A percentile compares a stretch with the other conserved stretches of the same genome.
phyloP scores from a whole-genome alignment of 2,888 invertebrate genomes.

The Teleogryllus oceanicus region DNA sequence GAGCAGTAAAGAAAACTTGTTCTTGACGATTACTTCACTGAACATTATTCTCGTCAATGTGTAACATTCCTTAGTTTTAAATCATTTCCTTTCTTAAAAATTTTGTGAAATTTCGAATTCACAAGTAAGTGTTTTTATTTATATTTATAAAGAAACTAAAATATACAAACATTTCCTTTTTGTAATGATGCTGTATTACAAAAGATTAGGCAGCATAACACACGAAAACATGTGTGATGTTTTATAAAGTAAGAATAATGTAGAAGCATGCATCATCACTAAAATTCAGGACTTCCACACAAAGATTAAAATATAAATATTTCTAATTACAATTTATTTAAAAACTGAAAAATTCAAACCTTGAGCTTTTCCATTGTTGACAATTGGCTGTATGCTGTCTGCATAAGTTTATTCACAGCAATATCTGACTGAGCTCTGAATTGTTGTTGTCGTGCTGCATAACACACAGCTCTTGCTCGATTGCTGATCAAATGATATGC shows the following conservation, averaged over 20 bases:
- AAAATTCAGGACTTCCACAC: not conserved
- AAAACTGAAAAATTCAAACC: slow-evolving; percentile 27
- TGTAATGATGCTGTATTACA: too few relatives aligned
- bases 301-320: not conserved
- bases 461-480: slow-evolving; percentile 65
- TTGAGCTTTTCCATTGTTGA: slow-evolving; percentile 43
- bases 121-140: too few relatives aligned
- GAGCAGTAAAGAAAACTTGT: too few relatives aligned
- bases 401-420: slow-evolving; percentile 61
- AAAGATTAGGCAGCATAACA: too few relatives aligned
- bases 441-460: slow-evolving; percentile 60
- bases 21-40: too few relatives aligned
- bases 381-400: slow-evolving; percentile 52
- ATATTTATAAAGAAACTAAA: too few relatives aligned
- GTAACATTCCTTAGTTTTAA: too few relatives aligned
- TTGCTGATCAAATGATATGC: slow-evolving; percentile 66
- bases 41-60: too few relatives aligned
- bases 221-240: too few relatives aligned
- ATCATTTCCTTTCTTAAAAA: too few relatives aligned
- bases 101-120: too few relatives aligned
- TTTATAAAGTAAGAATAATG: not conserved
- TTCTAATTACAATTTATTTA: not conserved
- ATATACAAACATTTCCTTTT: too few relatives aligned
- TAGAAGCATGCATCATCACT: not conserved
- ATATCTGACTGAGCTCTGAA: slow-evolving; percentile 62